Conservation (phyloP, 2,113 vertebrate genomes). For the Chaenogobius annularis region DNA sequence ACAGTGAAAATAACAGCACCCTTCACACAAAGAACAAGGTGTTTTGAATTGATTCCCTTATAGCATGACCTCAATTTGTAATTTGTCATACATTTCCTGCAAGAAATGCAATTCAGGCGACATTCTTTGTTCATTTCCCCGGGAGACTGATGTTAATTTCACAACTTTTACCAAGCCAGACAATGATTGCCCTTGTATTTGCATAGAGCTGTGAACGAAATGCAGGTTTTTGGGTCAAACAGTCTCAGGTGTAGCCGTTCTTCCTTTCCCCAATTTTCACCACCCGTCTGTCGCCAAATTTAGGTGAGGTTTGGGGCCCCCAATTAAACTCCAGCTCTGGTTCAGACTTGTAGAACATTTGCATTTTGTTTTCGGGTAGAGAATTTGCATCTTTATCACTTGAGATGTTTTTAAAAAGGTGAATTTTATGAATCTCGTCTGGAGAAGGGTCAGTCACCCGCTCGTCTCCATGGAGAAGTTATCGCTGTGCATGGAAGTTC, state of each 20-base stretch:
- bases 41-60: background rate
- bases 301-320: background rate
- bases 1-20: background rate
- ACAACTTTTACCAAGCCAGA: constrained; percentile 21
- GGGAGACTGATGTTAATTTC: constrained; percentile 26
- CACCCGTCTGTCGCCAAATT: background rate
- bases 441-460: no score
- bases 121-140: constrained; percentile 12
- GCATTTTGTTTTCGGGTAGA: background rate
- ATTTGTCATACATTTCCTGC: background rate
- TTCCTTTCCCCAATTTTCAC: constrained; percentile 15
- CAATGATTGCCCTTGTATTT: constrained; percentile 6
- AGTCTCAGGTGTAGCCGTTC: constrained; percentile 10
- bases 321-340: background rate
- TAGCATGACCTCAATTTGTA: constrained; percentile 19
- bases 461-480: no score
- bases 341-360: background rate
- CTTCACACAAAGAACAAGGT: constrained; percentile 2
- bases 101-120: background rate
- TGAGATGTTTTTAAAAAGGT: no score
- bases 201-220: constrained; percentile 7
- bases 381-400: no score
- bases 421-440: no score
- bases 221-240: constrained; percentile 12
- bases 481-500: no score